Evolutionary conservation across 1,140 invertebrate species (phyloP), one percentile per base, ranked within the genome.

Genomic region (Phenacoccus solenopsis): DNA sequence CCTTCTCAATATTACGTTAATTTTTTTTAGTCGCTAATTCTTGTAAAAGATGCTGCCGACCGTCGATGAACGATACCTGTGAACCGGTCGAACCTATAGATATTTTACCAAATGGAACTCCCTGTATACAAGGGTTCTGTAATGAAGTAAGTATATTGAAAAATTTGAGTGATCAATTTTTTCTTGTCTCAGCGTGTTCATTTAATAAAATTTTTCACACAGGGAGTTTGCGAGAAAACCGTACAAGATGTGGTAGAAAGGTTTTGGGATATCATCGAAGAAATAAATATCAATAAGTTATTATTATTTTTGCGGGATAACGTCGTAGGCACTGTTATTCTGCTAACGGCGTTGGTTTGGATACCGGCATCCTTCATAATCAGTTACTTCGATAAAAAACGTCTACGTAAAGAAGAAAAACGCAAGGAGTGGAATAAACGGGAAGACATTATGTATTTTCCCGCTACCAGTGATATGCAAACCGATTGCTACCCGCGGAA

Each of bases 201-300:
- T n/a, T n/a, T n/a, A n/a, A n/a, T n/a, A n/a, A n/a, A n/a, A n/a
- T n/a, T n/a, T n/a, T 7, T n/a, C 71, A 78, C 79, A 3, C 74
- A 94, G 90, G 92, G 93, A n/a, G 83, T 90, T 1, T 96, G 93
- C 77, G 91, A 96, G 76, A 94, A 95, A 79, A 95, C 93, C 1
- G 91, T 96, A 72, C 92, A 96, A 79, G 93, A 96, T 77, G 91
- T 96, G 12, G 92, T 96, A 4, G 92, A 95, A 79, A 83, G 94
- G 68, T 94, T 96, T 78, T 96, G 94, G 94, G 93, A 96, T 77
- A 94, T 96, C 27, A 96, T 97, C 68, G 93, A 96, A 79, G 93
- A 96, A 75, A 95, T 96, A 32, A 95, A 94, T 76, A 94, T 96
- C 35, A 95, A 94, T 76, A 93, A 91, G 78, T 90, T 96, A 13